Base-by-base conservation (phyloP, 1,140 invertebrate genomes). In the Neotoxoptera formosana region DNA sequence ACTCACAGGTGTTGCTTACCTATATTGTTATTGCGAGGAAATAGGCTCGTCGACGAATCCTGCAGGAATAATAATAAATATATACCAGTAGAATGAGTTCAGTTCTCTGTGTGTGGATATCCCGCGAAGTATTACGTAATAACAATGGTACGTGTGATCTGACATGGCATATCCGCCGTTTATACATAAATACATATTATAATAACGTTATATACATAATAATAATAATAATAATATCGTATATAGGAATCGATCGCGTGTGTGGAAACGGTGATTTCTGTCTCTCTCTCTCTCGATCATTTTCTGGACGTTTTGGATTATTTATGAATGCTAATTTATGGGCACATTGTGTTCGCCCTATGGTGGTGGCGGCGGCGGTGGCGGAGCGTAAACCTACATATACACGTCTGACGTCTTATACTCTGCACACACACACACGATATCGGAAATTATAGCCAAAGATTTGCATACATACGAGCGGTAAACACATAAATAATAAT, bases 251-350 rank as follows among this genome's bases (percentile, higher is more conserved):
- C 56, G 90, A 89, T 81, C 14, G 90, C 90, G 90, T 83, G 90
- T 51, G 56, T 47, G 36, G 90, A 91, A 91, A 91, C 41, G 21
- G 90, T n/a, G 56, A 91, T 91, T 81, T 23, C n/a, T 76, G n/a
- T n/a, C 30, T 90, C 36, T 51, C 51, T 90, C 53, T 17, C 7
- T 48, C 41, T 76, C n/a, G 90, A 76, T 91, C 91, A n/a, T 48
- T 92, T 45, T 83, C 67, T 51, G 67, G 76, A 92, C 76, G 91
- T 92, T 81, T 83, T 30, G 91, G 60, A 92, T 92, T 51, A 92
- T 91, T 92, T 92, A 92, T 83, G 91, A 48, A 83, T 51, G 91
- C 45, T 91, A 91, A 91, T 91, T 91, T 83, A 51, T 48, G 90
- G 30, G 56, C 21, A 83, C 25, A 76, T 91, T 76, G 60, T 91